Percentiles rank a stretch among this genome's conserved stretches.
Evolutionary conservation across 2,888 invertebrate species (phyloP).

Genomic region (Hecatera dysodea): DNA sequence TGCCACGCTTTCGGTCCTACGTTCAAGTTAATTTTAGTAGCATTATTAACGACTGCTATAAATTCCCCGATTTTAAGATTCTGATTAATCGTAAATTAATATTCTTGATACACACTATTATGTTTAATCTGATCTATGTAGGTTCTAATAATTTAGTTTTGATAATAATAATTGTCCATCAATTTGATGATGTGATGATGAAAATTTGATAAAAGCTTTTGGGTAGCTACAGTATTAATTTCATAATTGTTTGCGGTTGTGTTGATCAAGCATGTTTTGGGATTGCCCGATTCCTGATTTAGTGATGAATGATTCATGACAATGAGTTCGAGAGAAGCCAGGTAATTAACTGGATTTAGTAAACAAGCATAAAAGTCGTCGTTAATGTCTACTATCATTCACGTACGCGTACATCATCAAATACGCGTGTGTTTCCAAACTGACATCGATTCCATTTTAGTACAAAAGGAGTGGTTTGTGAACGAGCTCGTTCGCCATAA

Average conservation of each 20-base stretch:
- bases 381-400: constrained; percentile 6
- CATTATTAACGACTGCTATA: background rate
- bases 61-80: background rate
- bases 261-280: background rate
- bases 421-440: background rate
- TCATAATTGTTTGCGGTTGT: constrained; percentile 7
- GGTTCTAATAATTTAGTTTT: background rate
- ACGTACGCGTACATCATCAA: no score
- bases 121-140: background rate
- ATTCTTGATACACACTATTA: background rate
- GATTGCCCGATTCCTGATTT: background rate
- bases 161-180: background rate
- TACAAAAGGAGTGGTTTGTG: background rate
- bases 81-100: background rate
- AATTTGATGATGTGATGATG: constrained; percentile 2
- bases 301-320: constrained; percentile 40
- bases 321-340: background rate
- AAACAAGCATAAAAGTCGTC: constrained; percentile 23
- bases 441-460: background rate
- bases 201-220: constrained; percentile 1
- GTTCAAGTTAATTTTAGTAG: background rate
- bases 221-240: background rate
- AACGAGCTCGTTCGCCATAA: background rate
- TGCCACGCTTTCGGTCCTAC: background rate
- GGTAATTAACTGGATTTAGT: constrained; percentile 19